Evolutionary conservation across 2,797 vertebrate genomes (phyloP).

Genomic region (Pseudotriccus pelzelni): DNA sequence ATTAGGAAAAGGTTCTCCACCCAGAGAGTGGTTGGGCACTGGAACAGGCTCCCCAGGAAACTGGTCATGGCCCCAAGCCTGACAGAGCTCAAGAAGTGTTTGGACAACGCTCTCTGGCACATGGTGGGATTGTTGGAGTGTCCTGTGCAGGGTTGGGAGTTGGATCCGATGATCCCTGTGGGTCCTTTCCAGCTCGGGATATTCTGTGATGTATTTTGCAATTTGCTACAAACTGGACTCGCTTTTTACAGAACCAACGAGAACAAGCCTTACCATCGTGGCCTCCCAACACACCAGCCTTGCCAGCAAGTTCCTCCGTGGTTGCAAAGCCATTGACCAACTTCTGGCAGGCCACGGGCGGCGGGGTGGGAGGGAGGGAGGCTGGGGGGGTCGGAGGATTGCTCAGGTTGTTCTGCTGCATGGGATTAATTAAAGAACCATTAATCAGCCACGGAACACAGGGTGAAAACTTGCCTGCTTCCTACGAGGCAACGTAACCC

Average conservation of each 20-base stretch:
- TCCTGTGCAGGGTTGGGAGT: too few species aligned
- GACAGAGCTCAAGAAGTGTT: background rate
- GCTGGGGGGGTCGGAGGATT: conserved; percentile 98
- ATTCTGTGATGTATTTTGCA: background rate
- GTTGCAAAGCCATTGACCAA: conserved; percentile 97
- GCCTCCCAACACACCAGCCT: conserved; percentile 87
- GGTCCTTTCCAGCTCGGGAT: background rate
- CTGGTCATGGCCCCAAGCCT: background rate
- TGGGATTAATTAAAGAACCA: conserved; percentile 52
- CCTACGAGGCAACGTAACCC: background rate
- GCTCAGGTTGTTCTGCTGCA: conserved; percentile 98
- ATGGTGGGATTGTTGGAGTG: background rate
- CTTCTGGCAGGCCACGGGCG: conserved; percentile 96
- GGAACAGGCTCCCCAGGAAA: background rate
- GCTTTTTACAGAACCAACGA: rapidly evolving
- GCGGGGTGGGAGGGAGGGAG: conserved; percentile 96
- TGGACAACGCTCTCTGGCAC: background rate
- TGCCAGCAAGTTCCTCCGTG: conserved; percentile 93
- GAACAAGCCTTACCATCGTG: conserved; percentile 72
- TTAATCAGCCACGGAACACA: conserved; percentile 37
- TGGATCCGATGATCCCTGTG: background rate
- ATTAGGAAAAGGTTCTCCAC: background rate
- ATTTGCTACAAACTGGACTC: background rate
- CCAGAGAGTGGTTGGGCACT: background rate
- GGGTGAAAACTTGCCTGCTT: background rate